phyloP scores from a whole-genome alignment of 2,888 invertebrate genomes.

The Drosophila phalerata region DNA sequence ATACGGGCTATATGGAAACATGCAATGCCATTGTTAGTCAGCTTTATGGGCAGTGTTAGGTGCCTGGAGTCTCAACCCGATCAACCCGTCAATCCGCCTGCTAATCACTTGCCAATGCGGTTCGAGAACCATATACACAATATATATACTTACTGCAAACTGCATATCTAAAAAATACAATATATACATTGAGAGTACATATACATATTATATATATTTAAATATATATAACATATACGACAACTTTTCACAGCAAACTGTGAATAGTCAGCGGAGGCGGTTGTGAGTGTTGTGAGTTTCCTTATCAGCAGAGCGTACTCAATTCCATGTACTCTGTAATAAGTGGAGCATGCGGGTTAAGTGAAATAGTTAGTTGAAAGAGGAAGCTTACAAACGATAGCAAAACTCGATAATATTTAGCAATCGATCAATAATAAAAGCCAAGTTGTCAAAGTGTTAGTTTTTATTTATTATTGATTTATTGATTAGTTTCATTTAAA shows the following conservation, averaged over 20 bases:
- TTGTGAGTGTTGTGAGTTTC: slow-evolving; percentile 5
- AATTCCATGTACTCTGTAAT: slow-evolving; percentile 28
- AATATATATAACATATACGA: slow-evolving; percentile 16
- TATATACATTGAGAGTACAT: slow-evolving; percentile 8
- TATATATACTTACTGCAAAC: not conserved
- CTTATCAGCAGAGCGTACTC: slow-evolving; percentile 65
- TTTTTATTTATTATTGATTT: not conserved
- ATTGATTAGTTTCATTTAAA: not conserved
- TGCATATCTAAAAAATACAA: slow-evolving; percentile 62
- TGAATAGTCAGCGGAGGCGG: slow-evolving; percentile 33
- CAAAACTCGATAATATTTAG: slow-evolving; percentile 2
- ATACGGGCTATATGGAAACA: slow-evolving; percentile 28
- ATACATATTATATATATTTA: slow-evolving; percentile 9
- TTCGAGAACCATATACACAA: slow-evolving; percentile 11
- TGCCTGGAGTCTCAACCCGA: slow-evolving; percentile 23
- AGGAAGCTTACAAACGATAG: slow-evolving; percentile 8
- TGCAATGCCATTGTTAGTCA: slow-evolving; percentile 37
- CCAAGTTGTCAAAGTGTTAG: not conserved
- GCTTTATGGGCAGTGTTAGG: slow-evolving; percentile 14
- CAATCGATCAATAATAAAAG: not conserved
- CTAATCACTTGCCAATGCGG: slow-evolving; percentile 52
- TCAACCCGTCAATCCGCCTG: slow-evolving; percentile 7
- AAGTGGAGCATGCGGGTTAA: slow-evolving; percentile 54
- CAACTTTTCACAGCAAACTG: slow-evolving; percentile 65
- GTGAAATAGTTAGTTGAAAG: slow-evolving; percentile 20